Evolutionary conservation across 2,888 invertebrate species (phyloP).

Genomic region (Spicauda simplicius): DNA sequence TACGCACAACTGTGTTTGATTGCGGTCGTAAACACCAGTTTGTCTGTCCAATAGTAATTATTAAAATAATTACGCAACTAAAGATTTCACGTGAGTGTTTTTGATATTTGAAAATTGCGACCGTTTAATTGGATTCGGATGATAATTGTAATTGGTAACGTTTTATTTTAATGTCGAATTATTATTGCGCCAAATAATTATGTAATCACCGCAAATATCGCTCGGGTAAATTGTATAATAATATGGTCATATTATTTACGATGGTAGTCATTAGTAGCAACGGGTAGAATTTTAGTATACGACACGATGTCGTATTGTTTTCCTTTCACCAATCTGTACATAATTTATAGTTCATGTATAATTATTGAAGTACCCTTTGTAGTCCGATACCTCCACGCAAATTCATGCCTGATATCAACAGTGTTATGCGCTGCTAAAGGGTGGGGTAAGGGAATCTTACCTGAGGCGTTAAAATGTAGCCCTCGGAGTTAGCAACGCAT

Average conservation of each 20-base stretch:
- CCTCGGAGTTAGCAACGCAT: too few relatives aligned
- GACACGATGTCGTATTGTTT: not conserved
- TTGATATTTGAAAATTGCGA: constrained; percentile 51
- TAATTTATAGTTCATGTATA: too few relatives aligned
- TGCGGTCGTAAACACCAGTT: constrained; percentile 66
- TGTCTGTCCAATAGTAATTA: constrained; percentile 52
- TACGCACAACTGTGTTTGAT: constrained; percentile 75
- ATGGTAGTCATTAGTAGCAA: not conserved
- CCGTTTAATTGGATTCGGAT: constrained; percentile 45
- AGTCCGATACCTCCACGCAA: too few relatives aligned
- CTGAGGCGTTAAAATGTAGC: too few relatives aligned
- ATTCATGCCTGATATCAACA: too few relatives aligned
- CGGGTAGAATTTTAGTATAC: not conserved
- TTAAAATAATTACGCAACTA: constrained; percentile 49
- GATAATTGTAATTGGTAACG: constrained; percentile 41
- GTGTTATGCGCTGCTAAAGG: too few relatives aligned
- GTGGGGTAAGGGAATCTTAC: too few relatives aligned
- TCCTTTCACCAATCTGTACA: too few relatives aligned
- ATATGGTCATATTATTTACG: constrained; percentile 1
- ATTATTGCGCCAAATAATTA: constrained; percentile 31
- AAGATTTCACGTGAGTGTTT: constrained; percentile 43
- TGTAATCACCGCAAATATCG: constrained; percentile 24
- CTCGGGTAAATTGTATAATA: constrained; percentile 6
- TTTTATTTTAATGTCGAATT: constrained; percentile 34
- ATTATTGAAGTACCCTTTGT: too few relatives aligned